phyloP scores from a whole-genome alignment of 1,140 invertebrate species.

The Bombus waltoni region DNA sequence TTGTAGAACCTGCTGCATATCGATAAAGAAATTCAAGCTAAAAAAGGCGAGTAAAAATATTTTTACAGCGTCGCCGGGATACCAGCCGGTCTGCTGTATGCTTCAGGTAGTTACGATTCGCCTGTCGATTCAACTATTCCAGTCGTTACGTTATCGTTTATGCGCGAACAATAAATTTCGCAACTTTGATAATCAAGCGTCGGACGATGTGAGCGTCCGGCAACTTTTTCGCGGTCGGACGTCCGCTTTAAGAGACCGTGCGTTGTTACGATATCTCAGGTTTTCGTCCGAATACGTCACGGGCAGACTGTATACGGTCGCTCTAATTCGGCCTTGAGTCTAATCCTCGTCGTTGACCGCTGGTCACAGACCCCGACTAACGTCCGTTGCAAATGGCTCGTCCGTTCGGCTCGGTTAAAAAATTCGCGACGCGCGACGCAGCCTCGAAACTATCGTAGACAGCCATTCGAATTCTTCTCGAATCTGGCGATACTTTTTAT shows the following conservation, averaged over 20 bases:
- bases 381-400: slow-evolving; percentile 56
- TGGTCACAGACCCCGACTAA: slow-evolving; percentile 74
- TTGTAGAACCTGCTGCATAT: background rate
- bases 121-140: too few relatives aligned
- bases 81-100: too few relatives aligned
- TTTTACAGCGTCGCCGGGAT: background rate
- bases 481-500: too few relatives aligned
- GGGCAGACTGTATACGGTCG: slow-evolving; percentile 27
- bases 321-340: slow-evolving; percentile 80
- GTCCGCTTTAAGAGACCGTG: background rate
- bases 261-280: background rate
- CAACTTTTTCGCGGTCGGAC: background rate
- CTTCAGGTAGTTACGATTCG: too few relatives aligned
- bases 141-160: fast-evolving
- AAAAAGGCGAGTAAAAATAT: background rate
- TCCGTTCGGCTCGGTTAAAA: slow-evolving; percentile 35
- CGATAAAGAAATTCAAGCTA: too few relatives aligned
- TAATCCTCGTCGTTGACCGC: slow-evolving; percentile 72
- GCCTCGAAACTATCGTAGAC: slow-evolving; percentile 1
- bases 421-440: slow-evolving; percentile 28
- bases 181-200: background rate
- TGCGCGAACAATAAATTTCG: too few relatives aligned
- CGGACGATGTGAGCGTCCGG: too few relatives aligned
- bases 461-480: background rate
- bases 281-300: background rate